Evolutionary conservation across 2,797 vertebrate species (phyloP), one percentile per base, ranked within the genome.

Genomic region (Numenius phaeopus): DNA sequence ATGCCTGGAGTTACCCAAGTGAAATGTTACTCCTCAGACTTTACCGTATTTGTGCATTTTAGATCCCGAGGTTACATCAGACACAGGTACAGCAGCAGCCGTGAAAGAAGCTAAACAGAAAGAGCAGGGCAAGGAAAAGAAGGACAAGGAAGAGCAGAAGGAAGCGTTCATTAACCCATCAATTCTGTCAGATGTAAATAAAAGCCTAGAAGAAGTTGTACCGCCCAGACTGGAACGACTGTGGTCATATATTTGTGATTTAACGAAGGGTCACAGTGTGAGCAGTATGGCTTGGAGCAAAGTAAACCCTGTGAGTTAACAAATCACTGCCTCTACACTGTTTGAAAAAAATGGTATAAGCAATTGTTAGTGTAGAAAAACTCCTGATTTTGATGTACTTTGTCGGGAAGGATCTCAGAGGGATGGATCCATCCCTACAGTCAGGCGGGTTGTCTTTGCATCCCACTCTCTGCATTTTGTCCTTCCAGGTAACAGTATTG

Each of bases 251-350:
- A 92, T 72, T 11, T 99, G 99, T 97, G 98, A 98, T 66, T 96
- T 99, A 65, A 99, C 98, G 19, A 95, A 93, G 9, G 98, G 98
- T 2, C 98, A 94, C 64, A 98, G 97, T 1, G 98, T 99, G 91
- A 99, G 98, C 98, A 98, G 98, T 91, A 98, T 99, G 98, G 95
- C 98, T 49, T 99, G 99, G 99, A 99, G 99, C 98, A 99, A 98
- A 98, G 97, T 55, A 32, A 99, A 99, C 92, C 97, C 96, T 50
- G 99, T 99, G 97, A 98, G 98, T 98, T 27, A 44, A 7, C 20
- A 57, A 32, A 70, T 5, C 1, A 0, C 32, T 4, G 19, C n/a
- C 24, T 84, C 84, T 83, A 73, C 64, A 87, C 52, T 76, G 26
- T 1, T n/a, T 79, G 7, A 59, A 52, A 19, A 50, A 21, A 4